Percentiles rank a stretch among this genome's conserved stretches.
phyloP scores from a whole-genome alignment of 2,888 invertebrate species.

The Fragum sueziense region DNA sequence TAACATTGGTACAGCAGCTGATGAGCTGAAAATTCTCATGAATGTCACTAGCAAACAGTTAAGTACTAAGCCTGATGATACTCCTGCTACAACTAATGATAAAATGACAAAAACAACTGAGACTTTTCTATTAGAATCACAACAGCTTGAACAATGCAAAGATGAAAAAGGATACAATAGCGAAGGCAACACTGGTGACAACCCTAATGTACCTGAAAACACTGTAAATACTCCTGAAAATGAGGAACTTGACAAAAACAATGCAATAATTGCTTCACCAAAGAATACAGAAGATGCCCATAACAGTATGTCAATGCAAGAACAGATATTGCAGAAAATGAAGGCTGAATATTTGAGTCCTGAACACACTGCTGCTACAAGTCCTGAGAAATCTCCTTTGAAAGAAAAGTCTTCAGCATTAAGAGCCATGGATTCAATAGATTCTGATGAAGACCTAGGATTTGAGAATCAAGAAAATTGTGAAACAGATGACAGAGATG shows the following conservation, averaged over 20 bases:
- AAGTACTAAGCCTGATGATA: neutral
- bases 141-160: too few relatives aligned
- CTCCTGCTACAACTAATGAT: neutral
- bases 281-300: neutral
- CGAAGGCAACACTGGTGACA: too few relatives aligned
- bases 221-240: too few relatives aligned
- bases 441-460: neutral
- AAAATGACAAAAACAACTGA: neutral
- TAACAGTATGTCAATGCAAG: neutral
- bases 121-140: neutral
- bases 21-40: neutral
- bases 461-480: neutral
- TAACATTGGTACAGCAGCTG: neutral
- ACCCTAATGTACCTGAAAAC: too few relatives aligned
- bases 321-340: constrained; percentile 37
- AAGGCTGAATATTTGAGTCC: constrained; percentile 13
- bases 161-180: too few relatives aligned
- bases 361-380: neutral
- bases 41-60: neutral
- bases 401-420: neutral
- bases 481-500: neutral
- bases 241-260: too few relatives aligned
- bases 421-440: neutral
- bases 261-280: too few relatives aligned
- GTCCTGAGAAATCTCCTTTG: neutral